Conservation (phyloP, 1,140 invertebrate genomes). For the Eulimnadia texana region DNA sequence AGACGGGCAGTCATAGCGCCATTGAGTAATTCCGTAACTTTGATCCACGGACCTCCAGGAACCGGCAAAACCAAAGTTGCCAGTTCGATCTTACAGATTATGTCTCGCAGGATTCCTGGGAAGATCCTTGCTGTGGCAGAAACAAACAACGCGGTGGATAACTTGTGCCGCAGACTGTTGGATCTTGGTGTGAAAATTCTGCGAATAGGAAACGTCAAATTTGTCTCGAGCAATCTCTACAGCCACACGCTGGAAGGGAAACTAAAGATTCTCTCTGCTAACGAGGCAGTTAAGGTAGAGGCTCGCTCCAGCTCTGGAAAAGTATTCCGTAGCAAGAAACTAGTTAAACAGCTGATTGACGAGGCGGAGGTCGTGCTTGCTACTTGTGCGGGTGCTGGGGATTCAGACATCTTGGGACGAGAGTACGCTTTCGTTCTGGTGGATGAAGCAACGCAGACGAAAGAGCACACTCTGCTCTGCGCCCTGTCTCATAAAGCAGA, state of each 20-base stretch:
- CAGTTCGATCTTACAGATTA: conserved; percentile 2
- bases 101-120: not conserved
- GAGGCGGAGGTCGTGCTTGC: conserved; percentile 9
- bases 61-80: conserved; percentile 15
- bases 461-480: conserved; percentile 33
- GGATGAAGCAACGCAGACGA: conserved; percentile 24
- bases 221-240: not conserved
- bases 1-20: not conserved
- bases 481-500: conserved; percentile 27
- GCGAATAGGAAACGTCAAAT: not conserved
- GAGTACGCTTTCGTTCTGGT: conserved; percentile 5
- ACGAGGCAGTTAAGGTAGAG: not conserved
- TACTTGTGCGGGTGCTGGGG: conserved; percentile 17
- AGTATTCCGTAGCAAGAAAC: conserved; percentile 7
- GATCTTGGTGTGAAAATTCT: not conserved
- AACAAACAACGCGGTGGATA: conserved; percentile 16
- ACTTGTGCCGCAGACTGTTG: not conserved
- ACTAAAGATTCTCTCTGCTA: not conserved
- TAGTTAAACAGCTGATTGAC: not conserved
- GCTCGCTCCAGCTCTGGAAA: not conserved
- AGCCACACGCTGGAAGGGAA: not conserved
- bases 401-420: not conserved
- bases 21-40: not conserved
- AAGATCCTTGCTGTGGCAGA: conserved; percentile 11
- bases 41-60: conserved; percentile 11